Evolutionary conservation across 2,797 vertebrate species (phyloP), one percentile per base, ranked within the genome.

Genomic region (Rallus crepitans): DNA sequence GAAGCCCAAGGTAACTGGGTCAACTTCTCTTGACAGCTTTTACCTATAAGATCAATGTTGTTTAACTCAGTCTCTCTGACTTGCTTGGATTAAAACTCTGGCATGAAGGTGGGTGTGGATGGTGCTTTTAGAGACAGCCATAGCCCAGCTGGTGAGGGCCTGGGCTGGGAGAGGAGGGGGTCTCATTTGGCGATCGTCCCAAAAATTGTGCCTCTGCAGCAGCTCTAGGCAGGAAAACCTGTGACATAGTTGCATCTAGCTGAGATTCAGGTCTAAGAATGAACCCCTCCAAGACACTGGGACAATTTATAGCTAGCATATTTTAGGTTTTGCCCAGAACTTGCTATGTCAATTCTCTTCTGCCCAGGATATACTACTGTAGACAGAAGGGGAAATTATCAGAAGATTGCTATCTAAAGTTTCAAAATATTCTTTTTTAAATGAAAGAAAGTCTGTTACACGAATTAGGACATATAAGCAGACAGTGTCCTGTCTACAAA

Each of bases 161-260:
- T 63, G 56, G 23, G 5, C 24, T 73, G 64, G 16, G 21, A 66
- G 15, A 61, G 9, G 10, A 55, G 10, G 2, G 24, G 15, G 7
- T 69, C 66, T 20, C 0, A 0, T n/a, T 42, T 15, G 9, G 8
- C 0, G 2, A 13, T 33, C 20, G 28, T 28, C 11, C 16, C 8
- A 1, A 0, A 15, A 52, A 5, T 10, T 0, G 0, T 39, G 21
- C 15, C 28, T n/a, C 21, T 61, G 59, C 23, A 65, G 45, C 18
- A 76, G 10, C n/a, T 70, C 15, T n/a, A 25, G n/a, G 7, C 39
- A 48, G 35, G 8, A 83, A 37, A 65, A 75, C 4, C 27, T 1
- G 2, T 15, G 20, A 24, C 28, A 40, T 11, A 11, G 25, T 19
- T 8, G n/a, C 28, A 33, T 25, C 12, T 39, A 63, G 7, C 5